Conservation (phyloP, 2,888 invertebrate species). For the Macroteleia sp. region DNA sequence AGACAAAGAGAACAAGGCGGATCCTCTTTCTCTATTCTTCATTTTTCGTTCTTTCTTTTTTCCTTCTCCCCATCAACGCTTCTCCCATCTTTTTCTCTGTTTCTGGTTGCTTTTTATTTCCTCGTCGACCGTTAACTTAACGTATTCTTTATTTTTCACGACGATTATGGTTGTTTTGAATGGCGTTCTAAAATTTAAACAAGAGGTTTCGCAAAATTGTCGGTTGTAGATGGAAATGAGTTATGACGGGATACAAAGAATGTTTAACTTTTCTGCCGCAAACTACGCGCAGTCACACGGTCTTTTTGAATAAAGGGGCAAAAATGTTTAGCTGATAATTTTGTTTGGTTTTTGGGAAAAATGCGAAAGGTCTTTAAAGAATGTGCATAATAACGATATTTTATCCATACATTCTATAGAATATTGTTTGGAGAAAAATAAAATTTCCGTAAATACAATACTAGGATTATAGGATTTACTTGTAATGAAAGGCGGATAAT, state of each 20-base stretch:
- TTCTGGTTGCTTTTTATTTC: background rate
- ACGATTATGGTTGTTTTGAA: conserved; percentile 45
- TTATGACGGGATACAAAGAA: conserved; percentile 37
- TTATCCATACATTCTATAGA: too few relatives aligned
- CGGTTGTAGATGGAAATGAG: conserved; percentile 52
- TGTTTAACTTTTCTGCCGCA: conserved; percentile 49
- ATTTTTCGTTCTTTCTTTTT: background rate
- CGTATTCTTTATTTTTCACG: conserved; percentile 42
- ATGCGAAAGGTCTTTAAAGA: background rate
- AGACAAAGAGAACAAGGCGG: conserved; percentile 14
- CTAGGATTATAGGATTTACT: too few relatives aligned
- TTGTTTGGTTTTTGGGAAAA: conserved; percentile 30
- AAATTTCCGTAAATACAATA: too few relatives aligned
- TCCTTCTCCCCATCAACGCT: background rate
- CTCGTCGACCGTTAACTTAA: conserved; percentile 21
- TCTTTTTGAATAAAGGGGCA: conserved; percentile 13
- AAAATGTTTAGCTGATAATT: conserved; percentile 9
- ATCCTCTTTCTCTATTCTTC: conserved; percentile 1
- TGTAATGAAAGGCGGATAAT: conserved; percentile 28
- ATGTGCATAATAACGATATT: too few relatives aligned
- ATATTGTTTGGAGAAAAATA: too few relatives aligned
- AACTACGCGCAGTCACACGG: conserved; percentile 24
- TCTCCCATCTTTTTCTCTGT: background rate
- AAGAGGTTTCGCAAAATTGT: conserved; percentile 48
- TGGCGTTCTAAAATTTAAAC: conserved; percentile 48